A percentile compares a stretch with the other conserved stretches of the same genome.
phyloP scores from a whole-genome alignment of 1,140 invertebrate species.

The Lethrus apterus region DNA sequence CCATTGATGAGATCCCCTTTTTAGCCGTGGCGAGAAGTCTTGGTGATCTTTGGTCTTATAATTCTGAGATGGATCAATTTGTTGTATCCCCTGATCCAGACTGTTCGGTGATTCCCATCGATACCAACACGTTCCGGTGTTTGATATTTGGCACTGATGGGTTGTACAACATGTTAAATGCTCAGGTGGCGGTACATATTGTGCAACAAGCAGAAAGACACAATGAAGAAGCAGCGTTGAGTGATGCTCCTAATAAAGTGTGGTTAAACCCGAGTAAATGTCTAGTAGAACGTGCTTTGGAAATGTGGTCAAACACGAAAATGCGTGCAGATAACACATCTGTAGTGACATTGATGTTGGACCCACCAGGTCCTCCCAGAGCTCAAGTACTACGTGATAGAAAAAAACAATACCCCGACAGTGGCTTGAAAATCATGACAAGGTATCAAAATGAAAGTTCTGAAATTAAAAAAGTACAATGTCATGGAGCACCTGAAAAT shows the following conservation, averaged over 20 bases:
- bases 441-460: conserved; percentile 4
- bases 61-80: conserved; percentile 80
- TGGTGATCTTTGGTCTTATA: conserved; percentile 96
- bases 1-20: conserved; percentile 93
- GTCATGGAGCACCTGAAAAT: not conserved
- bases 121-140: conserved; percentile 73
- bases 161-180: conserved; percentile 89
- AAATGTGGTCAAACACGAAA: conserved; percentile 65
- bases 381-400: conserved; percentile 52
- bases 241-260: conserved; percentile 30
- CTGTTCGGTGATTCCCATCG: conserved; percentile 78
- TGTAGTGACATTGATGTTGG: conserved; percentile 86
- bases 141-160: conserved; percentile 95
- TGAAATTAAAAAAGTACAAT: not conserved
- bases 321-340: conserved; percentile 93
- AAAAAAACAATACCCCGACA: conserved; percentile 31
- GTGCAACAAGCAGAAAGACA: conserved; percentile 73
- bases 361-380: conserved; percentile 78
- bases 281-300: conserved; percentile 79
- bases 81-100: conserved; percentile 97
- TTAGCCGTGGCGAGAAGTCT: conserved; percentile 90
- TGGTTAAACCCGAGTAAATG: conserved; percentile 88
- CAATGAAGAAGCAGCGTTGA: conserved; percentile 59
- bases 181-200: conserved; percentile 74
- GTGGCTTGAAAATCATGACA: conserved; percentile 33